Percentiles rank a stretch among this genome's conserved stretches.
Evolutionary conservation across 2,888 invertebrate genomes (phyloP).

Genomic region (Drosophila longiperda): DNA sequence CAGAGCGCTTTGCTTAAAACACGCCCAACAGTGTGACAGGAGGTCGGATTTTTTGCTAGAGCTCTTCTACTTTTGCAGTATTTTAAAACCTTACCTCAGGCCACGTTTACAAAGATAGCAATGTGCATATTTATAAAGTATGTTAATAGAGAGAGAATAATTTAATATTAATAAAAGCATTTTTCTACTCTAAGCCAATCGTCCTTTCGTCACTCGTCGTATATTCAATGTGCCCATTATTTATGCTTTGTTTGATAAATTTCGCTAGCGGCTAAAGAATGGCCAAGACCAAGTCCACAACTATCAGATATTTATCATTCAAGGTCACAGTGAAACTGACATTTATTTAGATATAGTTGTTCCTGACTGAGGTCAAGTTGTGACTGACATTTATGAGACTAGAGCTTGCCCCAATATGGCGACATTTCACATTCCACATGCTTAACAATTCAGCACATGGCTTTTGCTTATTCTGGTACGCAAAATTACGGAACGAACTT

Average conservation of each 20-base stretch:
- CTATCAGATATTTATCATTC: constrained; percentile 32
- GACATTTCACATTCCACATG: constrained; percentile 51
- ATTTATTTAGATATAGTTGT: constrained; percentile 52
- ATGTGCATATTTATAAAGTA: background rate
- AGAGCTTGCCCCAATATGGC: constrained; percentile 22
- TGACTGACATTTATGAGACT: constrained; percentile 59
- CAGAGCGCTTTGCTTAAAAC: constrained; percentile 71
- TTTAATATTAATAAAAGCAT: constrained; percentile 1
- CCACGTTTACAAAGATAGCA: constrained; percentile 3
- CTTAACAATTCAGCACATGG: constrained; percentile 77
- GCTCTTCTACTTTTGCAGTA: constrained; percentile 8
- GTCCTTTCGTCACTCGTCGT: background rate
- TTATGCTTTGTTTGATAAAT: constrained; percentile 44
- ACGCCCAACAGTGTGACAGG: constrained; percentile 55
- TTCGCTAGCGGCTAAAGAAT: constrained; percentile 15
- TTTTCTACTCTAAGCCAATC: background rate
- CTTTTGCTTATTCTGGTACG: constrained; percentile 58
- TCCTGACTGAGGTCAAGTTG: constrained; percentile 54
- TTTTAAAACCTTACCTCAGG: constrained; percentile 13
- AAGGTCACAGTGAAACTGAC: constrained; percentile 68
- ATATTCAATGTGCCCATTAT: constrained; percentile 25
- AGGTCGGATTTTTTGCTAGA: constrained; percentile 30
- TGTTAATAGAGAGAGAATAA: background rate
- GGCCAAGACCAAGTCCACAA: background rate
- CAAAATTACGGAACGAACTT: constrained; percentile 40